Percentiles rank a stretch among this genome's conserved stretches.
These are phyloP conservation scores for Pollenia labialis DNA, from an alignment of 2,888 invertebrate species.

Conservation along the genomic window DNA sequence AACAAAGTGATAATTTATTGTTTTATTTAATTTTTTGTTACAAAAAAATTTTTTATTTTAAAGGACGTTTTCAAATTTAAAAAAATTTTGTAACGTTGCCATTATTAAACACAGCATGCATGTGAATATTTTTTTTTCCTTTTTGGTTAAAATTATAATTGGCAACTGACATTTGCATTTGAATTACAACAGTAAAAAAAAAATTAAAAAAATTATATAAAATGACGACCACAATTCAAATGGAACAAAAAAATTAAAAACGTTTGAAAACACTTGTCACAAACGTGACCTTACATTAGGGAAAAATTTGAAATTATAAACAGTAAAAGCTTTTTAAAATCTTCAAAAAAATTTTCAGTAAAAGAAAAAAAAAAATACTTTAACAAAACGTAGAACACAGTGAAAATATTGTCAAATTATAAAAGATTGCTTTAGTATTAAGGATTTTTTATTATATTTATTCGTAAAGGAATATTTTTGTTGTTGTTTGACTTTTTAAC, in stretches of 20 bases:
- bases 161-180: conserved; percentile 70
- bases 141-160: conserved; percentile 67
- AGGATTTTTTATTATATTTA: not conserved
- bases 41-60: conserved; percentile 49
- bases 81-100: conserved; percentile 44
- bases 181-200: conserved; percentile 40
- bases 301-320: conserved; percentile 18
- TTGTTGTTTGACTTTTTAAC: not conserved
- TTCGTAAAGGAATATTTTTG: not conserved
- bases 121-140: conserved; percentile 38
- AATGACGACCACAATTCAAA: conserved; percentile 56
- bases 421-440: not conserved
- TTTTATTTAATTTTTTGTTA: conserved; percentile 30
- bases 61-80: conserved; percentile 41
- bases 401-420: no score
- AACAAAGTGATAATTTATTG: conserved; percentile 68
- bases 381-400: no score
- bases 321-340: conserved; percentile 33
- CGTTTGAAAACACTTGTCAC: conserved; percentile 65
- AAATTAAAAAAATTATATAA: not conserved
- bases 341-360: not conserved
- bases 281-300: conserved; percentile 65
- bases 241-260: conserved; percentile 23
- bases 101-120: conserved; percentile 69
- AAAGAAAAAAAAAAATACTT: not conserved